These are phyloP conservation scores for Neomorphus geoffroyi DNA, from an alignment of 2,797 vertebrate genomes.

Conservation along the genomic window DNA sequence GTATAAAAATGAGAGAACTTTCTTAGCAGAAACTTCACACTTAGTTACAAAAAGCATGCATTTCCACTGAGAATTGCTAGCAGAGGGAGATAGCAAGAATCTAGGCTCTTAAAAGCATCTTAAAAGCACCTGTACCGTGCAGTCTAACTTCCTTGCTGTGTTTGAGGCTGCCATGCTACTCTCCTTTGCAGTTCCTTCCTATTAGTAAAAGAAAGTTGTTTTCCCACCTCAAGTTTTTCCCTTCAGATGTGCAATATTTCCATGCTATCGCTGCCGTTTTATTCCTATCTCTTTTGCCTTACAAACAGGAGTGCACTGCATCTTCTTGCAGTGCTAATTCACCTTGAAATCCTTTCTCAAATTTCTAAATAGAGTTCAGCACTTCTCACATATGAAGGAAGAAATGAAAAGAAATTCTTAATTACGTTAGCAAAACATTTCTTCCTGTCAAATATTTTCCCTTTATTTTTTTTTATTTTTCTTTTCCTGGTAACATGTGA, in stretches of 20 bases:
- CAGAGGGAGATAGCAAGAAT: not conserved
- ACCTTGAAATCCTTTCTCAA: not conserved
- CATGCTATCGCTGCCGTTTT: not conserved
- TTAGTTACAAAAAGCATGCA: not conserved
- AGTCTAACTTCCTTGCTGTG: not conserved
- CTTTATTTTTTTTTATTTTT: not conserved
- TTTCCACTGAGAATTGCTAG: not conserved
- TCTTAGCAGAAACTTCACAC: not conserved
- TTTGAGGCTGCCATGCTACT: not conserved
- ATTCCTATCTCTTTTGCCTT: not conserved
- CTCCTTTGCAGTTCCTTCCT: not conserved
- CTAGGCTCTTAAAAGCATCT: not conserved
- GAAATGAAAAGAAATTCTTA: not conserved
- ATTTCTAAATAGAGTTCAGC: not conserved
- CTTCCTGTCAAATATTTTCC: not conserved
- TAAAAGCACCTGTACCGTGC: not conserved
- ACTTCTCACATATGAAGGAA: not conserved
- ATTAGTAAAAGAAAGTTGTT: not conserved
- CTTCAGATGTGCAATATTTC: not conserved
- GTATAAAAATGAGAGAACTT: not conserved
- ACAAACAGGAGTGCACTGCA: not conserved
- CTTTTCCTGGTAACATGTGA: not conserved
- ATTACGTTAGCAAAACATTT: not conserved
- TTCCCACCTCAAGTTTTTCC: not conserved
- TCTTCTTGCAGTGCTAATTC: not conserved